Evolutionary conservation across 1,140 invertebrate genomes (phyloP).

Genomic region (Mactra quadrangularis): DNA sequence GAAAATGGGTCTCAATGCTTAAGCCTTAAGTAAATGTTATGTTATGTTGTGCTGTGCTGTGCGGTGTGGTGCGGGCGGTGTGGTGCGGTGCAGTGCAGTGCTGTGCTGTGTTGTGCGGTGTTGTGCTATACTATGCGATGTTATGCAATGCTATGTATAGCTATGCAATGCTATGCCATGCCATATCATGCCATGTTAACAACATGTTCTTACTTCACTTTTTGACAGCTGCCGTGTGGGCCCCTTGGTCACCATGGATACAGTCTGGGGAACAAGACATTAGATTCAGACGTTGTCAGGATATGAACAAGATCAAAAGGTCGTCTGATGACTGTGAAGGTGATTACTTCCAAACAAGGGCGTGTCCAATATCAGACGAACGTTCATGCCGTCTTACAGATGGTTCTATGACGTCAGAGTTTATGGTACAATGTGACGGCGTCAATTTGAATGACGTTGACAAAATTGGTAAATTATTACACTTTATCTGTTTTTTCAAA

Average conservation of each 20-base stretch:
- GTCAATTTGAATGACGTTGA: conserved; percentile 30
- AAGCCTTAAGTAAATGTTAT: no score
- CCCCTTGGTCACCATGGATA: conserved; percentile 59
- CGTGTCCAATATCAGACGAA: neutral
- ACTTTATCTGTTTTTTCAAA: no score
- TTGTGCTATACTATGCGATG: no score
- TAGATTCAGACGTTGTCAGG: conserved; percentile 48
- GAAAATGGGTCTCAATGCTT: no score
- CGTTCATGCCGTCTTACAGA: conserved; percentile 10
- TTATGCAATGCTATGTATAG: no score
- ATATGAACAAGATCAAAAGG: neutral
- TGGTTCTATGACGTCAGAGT: conserved; percentile 13
- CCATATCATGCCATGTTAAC: no score
- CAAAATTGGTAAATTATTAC: conserved; percentile 6
- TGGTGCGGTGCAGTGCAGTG: no score
- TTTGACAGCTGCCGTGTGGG: conserved; percentile 35
- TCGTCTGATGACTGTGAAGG: conserved; percentile 4
- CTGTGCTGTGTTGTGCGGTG: no score
- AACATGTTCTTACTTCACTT: no score
- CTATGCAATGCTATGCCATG: no score
- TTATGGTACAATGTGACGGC: conserved; percentile 20
- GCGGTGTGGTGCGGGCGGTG: no score
- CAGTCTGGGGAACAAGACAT: conserved; percentile 54
- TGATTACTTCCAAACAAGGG: conserved; percentile 27
- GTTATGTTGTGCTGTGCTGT: no score